Base-by-base conservation (phyloP, 2,113 vertebrate genomes). In the Triplophysa dalaica region DNA sequence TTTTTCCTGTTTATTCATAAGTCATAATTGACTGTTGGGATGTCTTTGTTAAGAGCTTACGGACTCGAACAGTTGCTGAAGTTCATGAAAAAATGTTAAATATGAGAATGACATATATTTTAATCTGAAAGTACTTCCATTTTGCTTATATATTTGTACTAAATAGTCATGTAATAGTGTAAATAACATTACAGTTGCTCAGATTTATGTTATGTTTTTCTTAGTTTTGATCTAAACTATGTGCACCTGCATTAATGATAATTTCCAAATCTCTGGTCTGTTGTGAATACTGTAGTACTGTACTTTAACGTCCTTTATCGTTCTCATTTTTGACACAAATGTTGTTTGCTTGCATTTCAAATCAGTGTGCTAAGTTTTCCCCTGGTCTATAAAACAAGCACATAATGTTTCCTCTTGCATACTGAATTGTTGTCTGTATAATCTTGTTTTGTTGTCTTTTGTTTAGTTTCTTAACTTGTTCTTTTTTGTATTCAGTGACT, bases 71-170 rank as follows among this genome's bases (percentile, higher is more conserved):
- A 58, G 19, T 78, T 65, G 58, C 54, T 77, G 68, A 64, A 50
- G 45, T 77, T 77, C 41, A 70, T 38, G 45, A 65, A 64, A 79
- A 56, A 62, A 16, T 58, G 65, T 61, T 79, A 79, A 69, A 83
- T 58, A 33, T 50, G 54, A 43, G 52, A 67, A 70, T 79, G 65
- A 79, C 74, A 38, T 72, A 64, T 87, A 85, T 82, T 84, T 85
- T 84, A 70, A 80, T 68, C 70, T 83, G 54, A 68, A 65, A 69
- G 67, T 78, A 63, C 64, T 75, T 75, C 26, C 75, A 79, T 67
- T 81, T 85, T 85, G 69, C 77, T 81, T 86, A 64, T 81, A 84
- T 86, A 82, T 86, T 86, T 86, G 79, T 87, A 86, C 75, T 65
- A 52, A 75, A 63, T 69, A 82, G 73, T 77, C 69, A 80, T 65